Evolutionary conservation across 2,113 vertebrate species (phyloP).

Genomic region (Bostrychus sinensis): DNA sequence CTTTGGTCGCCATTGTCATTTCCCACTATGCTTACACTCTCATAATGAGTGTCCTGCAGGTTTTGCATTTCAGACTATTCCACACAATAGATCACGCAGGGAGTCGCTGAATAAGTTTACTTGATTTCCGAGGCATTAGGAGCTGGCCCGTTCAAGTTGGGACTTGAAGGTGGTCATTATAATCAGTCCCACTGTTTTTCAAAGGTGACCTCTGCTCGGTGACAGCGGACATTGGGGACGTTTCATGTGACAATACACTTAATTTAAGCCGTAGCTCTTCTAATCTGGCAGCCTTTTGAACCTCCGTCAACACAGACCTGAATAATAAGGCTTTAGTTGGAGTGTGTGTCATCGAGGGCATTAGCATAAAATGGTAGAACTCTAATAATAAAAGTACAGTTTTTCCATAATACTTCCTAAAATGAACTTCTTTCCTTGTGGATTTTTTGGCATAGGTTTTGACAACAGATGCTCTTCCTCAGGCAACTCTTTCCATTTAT

Average conservation of each 20-base stretch:
- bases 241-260: slow-evolving; percentile 31
- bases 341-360: not conserved
- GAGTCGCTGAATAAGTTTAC: slow-evolving; percentile 16
- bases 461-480: no score
- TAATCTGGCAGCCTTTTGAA: slow-evolving; percentile 9
- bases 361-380: no score
- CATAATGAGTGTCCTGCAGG: slow-evolving; percentile 22
- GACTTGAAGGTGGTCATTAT: slow-evolving; percentile 43
- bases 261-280: slow-evolving; percentile 22
- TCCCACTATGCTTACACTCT: slow-evolving; percentile 21
- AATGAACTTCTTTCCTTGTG: no score
- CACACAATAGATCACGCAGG: slow-evolving; percentile 9
- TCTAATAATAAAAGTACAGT: no score
- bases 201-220: slow-evolving; percentile 32
- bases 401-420: no score
- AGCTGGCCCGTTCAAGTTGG: not conserved
- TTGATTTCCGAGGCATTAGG: slow-evolving; percentile 17
- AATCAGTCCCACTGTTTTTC: slow-evolving; percentile 49
- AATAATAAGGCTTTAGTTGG: slow-evolving; percentile 8
- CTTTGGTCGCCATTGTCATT: slow-evolving; percentile 27
- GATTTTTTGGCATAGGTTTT: no score
- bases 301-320: slow-evolving; percentile 1
- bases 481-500: no score
- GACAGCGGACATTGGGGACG: not conserved
- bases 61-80: slow-evolving; percentile 13